Base-by-base conservation (phyloP, 2,113 vertebrate genomes). In the Carettochelys insculpta region DNA sequence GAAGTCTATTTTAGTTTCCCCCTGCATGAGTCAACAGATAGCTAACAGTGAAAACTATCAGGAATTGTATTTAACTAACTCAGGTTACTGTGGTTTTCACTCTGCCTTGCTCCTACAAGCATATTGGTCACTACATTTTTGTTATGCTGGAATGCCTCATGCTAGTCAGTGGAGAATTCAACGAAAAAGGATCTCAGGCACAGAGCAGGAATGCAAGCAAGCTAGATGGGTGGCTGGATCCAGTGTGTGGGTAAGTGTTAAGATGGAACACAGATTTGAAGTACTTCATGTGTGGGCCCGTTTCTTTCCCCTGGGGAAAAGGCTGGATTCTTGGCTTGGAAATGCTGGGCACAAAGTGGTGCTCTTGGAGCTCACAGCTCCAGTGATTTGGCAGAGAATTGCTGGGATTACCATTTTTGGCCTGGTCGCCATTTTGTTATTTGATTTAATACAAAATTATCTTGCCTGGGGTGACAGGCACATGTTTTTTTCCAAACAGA, bases 31-130 rank as follows among this genome's bases (percentile, higher is more conserved):
- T 86, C 93, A 94, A 86, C 95, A 92, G 92, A 92, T 93, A 94
- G 89, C 95, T 92, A 92, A 87, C 54, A 83, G 71, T 86, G 92
- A 92, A 95, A 92, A 92, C 83, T 90, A 80, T 76, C 83, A 76
- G 82, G 27, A 45, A 91, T 90, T 89, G 85, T 77, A 61, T 85
- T 94, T 91, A 78, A 86, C 79, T 52, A 92, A 84, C 71, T 85
- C 61, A 3, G 78, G 80, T 75, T 86, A 86, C 80, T 87, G 92
- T 58, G 88, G 94, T 86, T 92, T 79, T 92, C 85, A 82, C 94
- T 87, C 82, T 90, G 89, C 76, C 71, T 80, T 92, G 90, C 92
- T 96, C 81, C 94, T 93, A 87, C 79, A 94, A 95, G 92, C 92
- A 92, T 47, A 77, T 41, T 89, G 87, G 94, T 92, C 93, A 71